Conservation (phyloP, 2,113 vertebrate genomes). For the Pedetes capensis region DNA sequence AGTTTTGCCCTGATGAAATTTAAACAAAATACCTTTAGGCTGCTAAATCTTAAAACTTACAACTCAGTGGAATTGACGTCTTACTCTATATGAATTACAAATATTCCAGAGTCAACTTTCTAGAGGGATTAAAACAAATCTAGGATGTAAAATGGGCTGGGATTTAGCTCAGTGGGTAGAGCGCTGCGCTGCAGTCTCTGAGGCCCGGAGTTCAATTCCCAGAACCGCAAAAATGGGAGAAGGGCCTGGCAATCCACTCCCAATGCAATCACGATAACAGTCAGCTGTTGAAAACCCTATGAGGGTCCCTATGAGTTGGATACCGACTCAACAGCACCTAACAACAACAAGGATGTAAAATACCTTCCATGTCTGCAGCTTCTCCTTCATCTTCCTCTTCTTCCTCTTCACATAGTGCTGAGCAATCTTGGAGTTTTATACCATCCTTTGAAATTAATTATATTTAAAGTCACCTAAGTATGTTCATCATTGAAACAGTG, state of each 20-base stretch:
- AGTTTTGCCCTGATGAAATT: neutral
- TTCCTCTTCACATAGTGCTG: slow-evolving; percentile 86
- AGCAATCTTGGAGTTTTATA: slow-evolving; percentile 88
- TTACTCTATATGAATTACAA: neutral
- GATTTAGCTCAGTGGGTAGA: too few species aligned
- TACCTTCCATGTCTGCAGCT: slow-evolving; percentile 99
- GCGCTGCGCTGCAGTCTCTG: too few species aligned
- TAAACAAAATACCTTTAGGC: neutral
- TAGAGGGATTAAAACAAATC: slow-evolving; percentile 13
- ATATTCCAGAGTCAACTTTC: neutral
- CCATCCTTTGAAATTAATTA: slow-evolving; percentile 88
- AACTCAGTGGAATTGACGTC: neutral
- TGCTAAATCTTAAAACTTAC: slow-evolving; percentile 33
- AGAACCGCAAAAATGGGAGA: too few species aligned
- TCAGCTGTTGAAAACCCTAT: too few species aligned
- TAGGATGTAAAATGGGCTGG: too few species aligned
- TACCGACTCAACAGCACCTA: too few species aligned
- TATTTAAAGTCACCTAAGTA: slow-evolving; percentile 68
- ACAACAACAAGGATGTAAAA: too few species aligned
- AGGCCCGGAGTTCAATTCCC: too few species aligned
- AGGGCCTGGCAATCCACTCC: too few species aligned
- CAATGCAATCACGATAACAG: too few species aligned
- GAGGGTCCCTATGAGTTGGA: too few species aligned
- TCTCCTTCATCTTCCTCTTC: slow-evolving; percentile 95
- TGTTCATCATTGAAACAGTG: slow-evolving; percentile 26